Percentiles rank a stretch among this genome's conserved stretches.
Evolutionary conservation across 2,113 vertebrate species (phyloP).

Genomic region (Vulpes lagopus): DNA sequence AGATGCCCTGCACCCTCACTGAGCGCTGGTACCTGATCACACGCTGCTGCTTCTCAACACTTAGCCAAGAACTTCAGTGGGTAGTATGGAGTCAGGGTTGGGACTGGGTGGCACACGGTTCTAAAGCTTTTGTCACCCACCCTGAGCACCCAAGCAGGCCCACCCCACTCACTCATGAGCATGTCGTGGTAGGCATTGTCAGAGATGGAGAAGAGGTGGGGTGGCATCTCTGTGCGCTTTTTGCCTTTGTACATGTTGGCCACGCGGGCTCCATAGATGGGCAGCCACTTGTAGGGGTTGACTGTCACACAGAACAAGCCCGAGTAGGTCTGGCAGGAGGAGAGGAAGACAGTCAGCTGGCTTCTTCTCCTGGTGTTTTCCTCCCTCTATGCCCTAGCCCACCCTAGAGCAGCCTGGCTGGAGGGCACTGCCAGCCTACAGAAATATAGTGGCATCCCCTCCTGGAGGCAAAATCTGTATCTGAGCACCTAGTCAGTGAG

Average conservation of each 20-base stretch:
- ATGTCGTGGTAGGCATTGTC: constrained; percentile 73
- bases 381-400: background rate
- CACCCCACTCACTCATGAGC: constrained; percentile 67
- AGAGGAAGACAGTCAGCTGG: background rate
- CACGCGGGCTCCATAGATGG: constrained; percentile 52
- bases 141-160: background rate
- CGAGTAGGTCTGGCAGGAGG: constrained; percentile 75
- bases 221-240: constrained; percentile 76
- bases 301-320: constrained; percentile 82
- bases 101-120: background rate
- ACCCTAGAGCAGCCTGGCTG: background rate
- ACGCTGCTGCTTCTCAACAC: background rate
- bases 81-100: background rate
- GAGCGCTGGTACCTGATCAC: background rate
- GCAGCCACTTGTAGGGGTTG: constrained; percentile 85
- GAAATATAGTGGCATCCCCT: background rate
- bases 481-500: background rate
- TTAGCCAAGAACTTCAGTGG: background rate
- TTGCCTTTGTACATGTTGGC: constrained; percentile 77
- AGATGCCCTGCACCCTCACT: background rate
- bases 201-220: constrained; percentile 81
- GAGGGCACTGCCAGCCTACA: background rate
- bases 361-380: background rate
- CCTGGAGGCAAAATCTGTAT: background rate
- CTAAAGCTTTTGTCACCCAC: background rate